phyloP scores from a whole-genome alignment of 2,888 invertebrate species.

The Atethmia centrago region DNA sequence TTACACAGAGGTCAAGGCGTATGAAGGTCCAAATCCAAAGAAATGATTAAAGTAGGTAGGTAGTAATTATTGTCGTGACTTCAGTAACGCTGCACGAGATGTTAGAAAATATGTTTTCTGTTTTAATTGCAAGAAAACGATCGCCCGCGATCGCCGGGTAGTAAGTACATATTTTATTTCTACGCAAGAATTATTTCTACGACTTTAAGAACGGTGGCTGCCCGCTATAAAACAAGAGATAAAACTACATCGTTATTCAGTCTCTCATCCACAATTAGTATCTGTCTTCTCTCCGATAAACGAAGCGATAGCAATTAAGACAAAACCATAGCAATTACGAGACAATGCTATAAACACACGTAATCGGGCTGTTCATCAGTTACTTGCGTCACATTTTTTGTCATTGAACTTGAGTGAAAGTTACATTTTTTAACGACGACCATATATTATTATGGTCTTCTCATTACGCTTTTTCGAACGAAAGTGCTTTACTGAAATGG shows the following conservation, averaged over 20 bases:
- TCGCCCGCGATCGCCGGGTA: constrained; percentile 4
- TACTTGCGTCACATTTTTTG: constrained; percentile 64
- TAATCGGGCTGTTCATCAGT: constrained; percentile 57
- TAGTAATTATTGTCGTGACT: not conserved
- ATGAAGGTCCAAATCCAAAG: not conserved
- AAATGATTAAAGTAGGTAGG: not conserved
- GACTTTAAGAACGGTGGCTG: constrained; percentile 37
- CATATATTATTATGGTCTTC: constrained; percentile 57
- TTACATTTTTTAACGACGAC: constrained; percentile 65
- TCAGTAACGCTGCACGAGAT: not conserved
- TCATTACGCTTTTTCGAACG: constrained; percentile 65
- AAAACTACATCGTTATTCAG: constrained; percentile 46
- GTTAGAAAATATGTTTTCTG: constrained; percentile 37
- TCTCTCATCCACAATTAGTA: constrained; percentile 51
- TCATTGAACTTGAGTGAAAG: constrained; percentile 78
- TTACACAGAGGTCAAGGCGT: not conserved
- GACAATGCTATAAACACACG: constrained; percentile 60
- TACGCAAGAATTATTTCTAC: constrained; percentile 26
- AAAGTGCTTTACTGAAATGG: constrained; percentile 74
- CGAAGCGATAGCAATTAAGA: constrained; percentile 62
- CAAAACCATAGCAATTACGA: constrained; percentile 63
- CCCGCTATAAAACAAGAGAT: constrained; percentile 26
- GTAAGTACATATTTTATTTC: constrained; percentile 10
- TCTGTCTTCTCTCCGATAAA: constrained; percentile 52
- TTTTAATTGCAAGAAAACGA: constrained; percentile 50